A percentile compares a stretch with the other conserved stretches of the same genome.
Evolutionary conservation across 2,113 vertebrate species (phyloP).

Genomic region (Macrotis lagotis): DNA sequence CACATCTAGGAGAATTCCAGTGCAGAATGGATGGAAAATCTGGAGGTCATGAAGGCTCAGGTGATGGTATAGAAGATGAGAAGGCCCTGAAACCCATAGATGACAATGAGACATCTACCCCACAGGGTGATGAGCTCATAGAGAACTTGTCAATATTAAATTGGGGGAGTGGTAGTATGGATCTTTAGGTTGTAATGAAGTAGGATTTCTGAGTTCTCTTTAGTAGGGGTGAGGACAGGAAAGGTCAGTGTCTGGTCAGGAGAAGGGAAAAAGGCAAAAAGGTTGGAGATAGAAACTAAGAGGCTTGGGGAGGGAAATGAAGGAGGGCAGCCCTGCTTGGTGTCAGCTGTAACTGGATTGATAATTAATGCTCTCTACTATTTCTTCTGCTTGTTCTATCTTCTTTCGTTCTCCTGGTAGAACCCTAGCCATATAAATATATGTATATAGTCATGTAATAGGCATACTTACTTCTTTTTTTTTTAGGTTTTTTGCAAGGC

Average conservation of each 20-base stretch:
- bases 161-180: not conserved
- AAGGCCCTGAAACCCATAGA: not conserved
- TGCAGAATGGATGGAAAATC: not conserved
- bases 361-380: not conserved
- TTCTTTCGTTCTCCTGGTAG: not conserved
- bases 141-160: not conserved
- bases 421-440: not conserved
- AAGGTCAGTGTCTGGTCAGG: not conserved
- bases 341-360: not conserved
- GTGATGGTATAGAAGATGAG: not conserved
- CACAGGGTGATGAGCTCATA: not conserved
- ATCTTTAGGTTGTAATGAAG: not conserved
- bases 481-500: too few species aligned
- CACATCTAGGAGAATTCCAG: not conserved
- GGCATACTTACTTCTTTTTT: not conserved
- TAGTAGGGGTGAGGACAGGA: not conserved
- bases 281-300: not conserved
- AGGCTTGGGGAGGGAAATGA: not conserved
- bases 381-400: not conserved
- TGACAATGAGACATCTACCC: not conserved
- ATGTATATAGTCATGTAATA: not conserved
- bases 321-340: not conserved
- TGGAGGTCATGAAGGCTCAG: not conserved
- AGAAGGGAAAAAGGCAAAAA: not conserved
- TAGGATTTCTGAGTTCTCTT: not conserved